phyloP scores from a whole-genome alignment of 2,797 vertebrate genomes.

The Phrynocephalus guinanensis region DNA sequence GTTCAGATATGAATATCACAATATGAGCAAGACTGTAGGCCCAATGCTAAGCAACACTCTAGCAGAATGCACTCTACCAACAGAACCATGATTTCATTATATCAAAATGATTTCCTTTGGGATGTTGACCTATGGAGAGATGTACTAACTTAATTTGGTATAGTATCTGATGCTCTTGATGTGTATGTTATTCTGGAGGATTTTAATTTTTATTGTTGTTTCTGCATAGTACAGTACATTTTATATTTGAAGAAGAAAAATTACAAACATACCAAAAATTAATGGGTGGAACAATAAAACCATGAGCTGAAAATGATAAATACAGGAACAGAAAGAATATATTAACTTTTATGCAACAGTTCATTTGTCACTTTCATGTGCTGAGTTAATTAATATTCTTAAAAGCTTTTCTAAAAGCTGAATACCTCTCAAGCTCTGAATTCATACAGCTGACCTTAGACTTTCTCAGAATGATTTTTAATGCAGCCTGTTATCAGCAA shows the following conservation, averaged over 20 bases:
- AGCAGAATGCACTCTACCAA: background rate
- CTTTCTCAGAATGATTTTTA: constrained; percentile 86
- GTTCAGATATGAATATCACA: background rate
- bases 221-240: too few species aligned
- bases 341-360: constrained; percentile 60
- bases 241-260: too few species aligned
- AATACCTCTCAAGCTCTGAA: constrained; percentile 81
- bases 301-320: constrained; percentile 45
- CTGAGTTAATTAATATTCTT: constrained; percentile 79
- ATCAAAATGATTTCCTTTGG: background rate
- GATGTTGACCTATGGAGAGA: too few species aligned
- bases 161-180: too few species aligned
- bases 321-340: constrained; percentile 37
- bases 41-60: background rate
- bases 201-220: too few species aligned
- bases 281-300: constrained; percentile 52
- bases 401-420: constrained; percentile 78
- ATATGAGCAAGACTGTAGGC: background rate
- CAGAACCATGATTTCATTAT: background rate
- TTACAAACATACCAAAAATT: constrained; percentile 14
- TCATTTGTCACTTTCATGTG: constrained; percentile 67
- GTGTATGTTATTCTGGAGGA: too few species aligned
- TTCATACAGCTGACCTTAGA: constrained; percentile 84
- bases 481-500: constrained; percentile 87
- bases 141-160: too few species aligned